Evolutionary conservation across 2,113 vertebrate genomes (phyloP), one percentile per base, ranked within the genome.

Genomic region (Lutjanus erythropterus): DNA sequence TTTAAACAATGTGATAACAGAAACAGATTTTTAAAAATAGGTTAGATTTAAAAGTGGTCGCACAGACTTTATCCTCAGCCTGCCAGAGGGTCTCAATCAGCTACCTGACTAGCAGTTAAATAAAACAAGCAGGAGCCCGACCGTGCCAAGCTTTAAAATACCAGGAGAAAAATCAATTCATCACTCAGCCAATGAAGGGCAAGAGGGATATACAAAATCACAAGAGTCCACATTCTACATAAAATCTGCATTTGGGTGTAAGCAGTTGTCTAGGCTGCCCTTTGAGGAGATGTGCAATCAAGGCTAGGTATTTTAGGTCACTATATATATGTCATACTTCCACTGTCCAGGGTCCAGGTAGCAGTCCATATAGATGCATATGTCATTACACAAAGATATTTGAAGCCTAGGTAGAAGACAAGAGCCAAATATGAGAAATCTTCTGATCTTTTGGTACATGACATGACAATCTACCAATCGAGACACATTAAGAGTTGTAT

Each of bases 161-260:
- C 6, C 39, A 44, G 68, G 50, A 58, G 41, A 33, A 16, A 23
- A n/a, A 58, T 71, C 39, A 2, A 18, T 44, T 71, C 16, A 6
- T 55, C 49, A 69, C 35, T 69, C 37, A 46, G 19, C 53, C 27
- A 33, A 39, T 44, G 39, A 59, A 71, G 41, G 41, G n/a, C 29
- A 47, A 18, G 14, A 37, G 47, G 39, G 16, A 23, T 33, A n/a
- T 31, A 23, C 14, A 59, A 59, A 58, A 59, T 35, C 19, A 33
- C 52, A 71, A 9, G 7, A 42, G 18, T 46, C 21, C 49, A 27
- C 19, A 9, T n/a, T 50, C 44, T 21, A n/a, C 12, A 55, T 71
- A 15, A 33, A 35, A 25, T 71, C 37, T 53, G 66, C n/a, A 42
- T 35, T 14, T 33, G 47, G 47, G 47, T 50, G 47, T 11, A 23